phyloP scores from a whole-genome alignment of 2,113 vertebrate genomes.

The Ictidomys tridecemlineatus region DNA sequence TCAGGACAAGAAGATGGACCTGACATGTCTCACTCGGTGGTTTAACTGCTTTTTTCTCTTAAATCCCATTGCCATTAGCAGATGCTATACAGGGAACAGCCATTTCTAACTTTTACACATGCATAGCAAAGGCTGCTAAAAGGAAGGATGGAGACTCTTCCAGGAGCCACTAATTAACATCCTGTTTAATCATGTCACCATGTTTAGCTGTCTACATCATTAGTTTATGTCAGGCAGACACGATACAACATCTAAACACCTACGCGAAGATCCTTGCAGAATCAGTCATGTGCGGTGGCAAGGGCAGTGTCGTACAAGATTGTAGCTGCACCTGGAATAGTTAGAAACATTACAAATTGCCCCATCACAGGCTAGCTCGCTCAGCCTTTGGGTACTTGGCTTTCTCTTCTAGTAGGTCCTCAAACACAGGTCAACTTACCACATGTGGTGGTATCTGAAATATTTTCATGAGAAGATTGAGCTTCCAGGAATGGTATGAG shows the following conservation, averaged over 20 bases:
- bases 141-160: slow-evolving; percentile 80
- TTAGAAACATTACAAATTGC: slow-evolving; percentile 84
- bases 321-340: slow-evolving; percentile 76
- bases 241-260: slow-evolving; percentile 86
- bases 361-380: not conserved
- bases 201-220: slow-evolving; percentile 89
- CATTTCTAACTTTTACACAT: slow-evolving; percentile 82
- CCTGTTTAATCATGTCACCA: slow-evolving; percentile 89
- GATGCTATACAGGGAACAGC: slow-evolving; percentile 72
- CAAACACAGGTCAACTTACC: slow-evolving; percentile 61
- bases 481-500: not conserved
- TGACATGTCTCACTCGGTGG: slow-evolving; percentile 72
- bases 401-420: slow-evolving; percentile 80
- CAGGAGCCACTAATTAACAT: slow-evolving; percentile 89
- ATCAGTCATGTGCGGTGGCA: slow-evolving; percentile 86
- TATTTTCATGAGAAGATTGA: not conserved
- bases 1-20: slow-evolving; percentile 77
- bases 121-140: slow-evolving; percentile 81
- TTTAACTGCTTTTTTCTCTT: slow-evolving; percentile 81
- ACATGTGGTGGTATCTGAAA: not conserved
- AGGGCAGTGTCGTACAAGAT: slow-evolving; percentile 85
- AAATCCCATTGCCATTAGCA: slow-evolving; percentile 76
- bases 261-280: slow-evolving; percentile 85
- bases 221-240: slow-evolving; percentile 88
- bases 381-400: slow-evolving; percentile 68